phyloP scores from a whole-genome alignment of 2,888 invertebrate genomes.

The Tuta absoluta region DNA sequence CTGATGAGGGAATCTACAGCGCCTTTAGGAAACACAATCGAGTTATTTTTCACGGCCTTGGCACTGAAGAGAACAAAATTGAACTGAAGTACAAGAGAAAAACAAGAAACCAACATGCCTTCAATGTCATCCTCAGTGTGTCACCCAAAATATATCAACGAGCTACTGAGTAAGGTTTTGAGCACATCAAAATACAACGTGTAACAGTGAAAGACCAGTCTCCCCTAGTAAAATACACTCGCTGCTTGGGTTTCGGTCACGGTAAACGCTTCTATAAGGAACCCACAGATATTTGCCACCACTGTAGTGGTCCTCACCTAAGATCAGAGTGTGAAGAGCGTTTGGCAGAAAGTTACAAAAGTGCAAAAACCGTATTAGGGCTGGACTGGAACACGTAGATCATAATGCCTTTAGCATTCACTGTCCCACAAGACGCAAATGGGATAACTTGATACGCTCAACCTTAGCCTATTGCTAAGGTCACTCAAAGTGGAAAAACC shows the following conservation, averaged over 20 bases:
- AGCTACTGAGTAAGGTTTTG: not conserved
- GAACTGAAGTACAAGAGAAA: not conserved
- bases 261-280: slow-evolving; percentile 15
- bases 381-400: not conserved
- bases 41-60: slow-evolving; percentile 11
- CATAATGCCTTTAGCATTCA: slow-evolving; percentile 32
- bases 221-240: slow-evolving; percentile 5
- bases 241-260: slow-evolving; percentile 28
- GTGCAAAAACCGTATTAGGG: slow-evolving; percentile 30
- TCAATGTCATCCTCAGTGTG: not conserved
- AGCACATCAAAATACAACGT: not conserved
- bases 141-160: not conserved
- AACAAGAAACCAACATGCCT: not conserved
- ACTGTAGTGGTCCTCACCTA: slow-evolving; percentile 19
- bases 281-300: slow-evolving; percentile 18
- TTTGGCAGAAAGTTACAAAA: not conserved
- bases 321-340: not conserved
- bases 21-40: slow-evolving; percentile 28
- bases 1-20: slow-evolving; percentile 22
- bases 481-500: not conserved
- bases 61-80: not conserved
- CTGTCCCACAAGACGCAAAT: slow-evolving; percentile 23
- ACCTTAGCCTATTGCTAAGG: slow-evolving; percentile 31
- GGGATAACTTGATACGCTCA: not conserved
- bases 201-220: not conserved